A percentile compares a stretch with the other conserved stretches of the same genome.
phyloP scores from a whole-genome alignment of 2,113 vertebrate species.

The Serinus canaria region DNA sequence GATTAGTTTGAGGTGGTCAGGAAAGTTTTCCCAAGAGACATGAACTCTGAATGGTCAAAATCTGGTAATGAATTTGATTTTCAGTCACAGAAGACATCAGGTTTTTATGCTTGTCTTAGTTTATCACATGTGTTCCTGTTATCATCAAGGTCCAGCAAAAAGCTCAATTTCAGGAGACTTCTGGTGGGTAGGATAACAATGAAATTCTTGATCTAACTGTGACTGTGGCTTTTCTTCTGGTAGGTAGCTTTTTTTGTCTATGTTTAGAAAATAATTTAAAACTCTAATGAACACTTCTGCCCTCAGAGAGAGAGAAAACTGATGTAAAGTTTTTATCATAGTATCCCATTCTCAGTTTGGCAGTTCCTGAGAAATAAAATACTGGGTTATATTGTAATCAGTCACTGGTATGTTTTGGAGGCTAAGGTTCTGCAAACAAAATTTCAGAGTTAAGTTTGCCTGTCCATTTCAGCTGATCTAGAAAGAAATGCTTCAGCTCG shows the following conservation, averaged over 20 bases:
- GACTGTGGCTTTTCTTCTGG: neutral
- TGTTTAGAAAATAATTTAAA: neutral
- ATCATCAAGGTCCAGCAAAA: neutral
- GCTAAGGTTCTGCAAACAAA: neutral
- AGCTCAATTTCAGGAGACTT: neutral
- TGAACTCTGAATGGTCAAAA: neutral
- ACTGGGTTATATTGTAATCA: neutral
- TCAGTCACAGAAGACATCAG: neutral
- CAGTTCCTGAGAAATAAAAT: neutral
- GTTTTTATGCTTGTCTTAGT: neutral
- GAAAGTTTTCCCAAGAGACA: neutral
- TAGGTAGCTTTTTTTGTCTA: neutral
- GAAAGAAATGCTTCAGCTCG: neutral
- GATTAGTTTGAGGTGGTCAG: neutral
- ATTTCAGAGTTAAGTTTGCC: neutral
- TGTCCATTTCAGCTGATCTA: neutral
- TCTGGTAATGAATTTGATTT: neutral
- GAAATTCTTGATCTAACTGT: neutral
- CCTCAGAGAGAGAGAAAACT: neutral
- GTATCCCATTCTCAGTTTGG: neutral
- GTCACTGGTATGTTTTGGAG: neutral
- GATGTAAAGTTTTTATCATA: neutral
- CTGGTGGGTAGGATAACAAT: neutral
- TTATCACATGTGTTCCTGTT: neutral
- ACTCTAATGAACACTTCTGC: neutral